Evolutionary conservation across 1,140 invertebrate genomes (phyloP), one percentile per base, ranked within the genome.

Genomic region (Heliothis subflexa): DNA sequence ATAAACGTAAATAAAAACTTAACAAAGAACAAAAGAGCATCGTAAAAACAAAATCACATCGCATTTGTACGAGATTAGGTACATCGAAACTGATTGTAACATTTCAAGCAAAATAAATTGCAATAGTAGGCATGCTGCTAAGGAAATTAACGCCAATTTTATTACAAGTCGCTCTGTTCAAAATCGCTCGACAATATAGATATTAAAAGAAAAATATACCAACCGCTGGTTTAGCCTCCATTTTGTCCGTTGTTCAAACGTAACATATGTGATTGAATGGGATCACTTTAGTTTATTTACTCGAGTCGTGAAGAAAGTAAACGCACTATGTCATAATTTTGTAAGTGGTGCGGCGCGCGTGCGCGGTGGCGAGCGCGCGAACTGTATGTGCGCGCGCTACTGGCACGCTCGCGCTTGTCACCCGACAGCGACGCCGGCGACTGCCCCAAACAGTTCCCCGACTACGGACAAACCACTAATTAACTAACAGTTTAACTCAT

Each of bases 331-430:
- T 61, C 57, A 71, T 61, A 72, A 64, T 72, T n/a, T 64, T 55
- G 50, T 49, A 0, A 45, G n/a, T 13, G 21, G 55, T 78, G 16
- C 25, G 40, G 25, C 70, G 75, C 86, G 83, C 81, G 52, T 80
- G 80, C 81, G 84, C 83, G 73, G 72, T 81, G 75, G 78, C 81
- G 81, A 84, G 88, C 83, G 85, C 84, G 77, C 81, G 68, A 82
- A 83, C 81, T 78, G 82, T 80, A 79, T 71, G 68, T 82, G 82
- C 87, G 81, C 83, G 80, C 83, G 81, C 80, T 78, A 89, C 88
- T 88, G 79, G 62, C 73, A 62, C 40, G 71, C 72, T 62, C 40
- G 57, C 49, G 61, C 13, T 66, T 83, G 78, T 79, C 77, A 64
- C 78, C 74, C 72, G 40, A 14, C 12, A 45, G 33, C 61, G 18